Base-by-base conservation (phyloP, 2,797 vertebrate species). In the Danio jaintianensis region DNA sequence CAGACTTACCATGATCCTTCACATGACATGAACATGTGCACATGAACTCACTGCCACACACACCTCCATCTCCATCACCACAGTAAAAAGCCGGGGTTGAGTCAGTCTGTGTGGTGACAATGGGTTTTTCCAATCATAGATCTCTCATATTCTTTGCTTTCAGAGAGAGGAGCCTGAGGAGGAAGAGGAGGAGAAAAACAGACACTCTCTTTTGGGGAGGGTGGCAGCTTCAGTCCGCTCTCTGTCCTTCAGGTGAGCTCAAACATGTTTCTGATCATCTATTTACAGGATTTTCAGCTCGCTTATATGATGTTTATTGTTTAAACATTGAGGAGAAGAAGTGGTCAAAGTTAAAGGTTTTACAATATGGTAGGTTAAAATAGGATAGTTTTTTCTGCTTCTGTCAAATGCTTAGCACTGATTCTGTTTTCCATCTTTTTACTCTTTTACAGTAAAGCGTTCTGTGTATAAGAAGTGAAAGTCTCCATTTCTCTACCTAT, bases 211-310 rank as follows among this genome's bases (percentile, higher is more conserved):
- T 77, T 87, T 94, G n/a, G 90, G 91, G 40, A 87, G 91, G 81
- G 91, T 93, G 0, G 85, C 92, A 29, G 89, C 92, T 38, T 94
- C 94, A 9, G 91, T 93, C 69, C 88, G 93, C 77, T 92, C 93
- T 12, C 70, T 92, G 74, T 94, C 93, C 50, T 94, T 93, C 71
- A 93, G 93, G 93, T 94, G 81, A 90, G 91, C 64, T 52, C 1
- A 20, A 42, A 63, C 6, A 5, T 62, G 10, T 18, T 58, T 47
- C 12, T 47, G n/a, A 16, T 20, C 38, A 42, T 56, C 5, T 18
- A 43, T 58, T 66, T 11, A 8, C 22, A 12, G 58, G 11, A 71
- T 72, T 15, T 5, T 13, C 10, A 45, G 5, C 8, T 42, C 6
- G 6, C 53, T 20, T 10, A 72, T 16, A 16, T 56, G 1, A 58